Base-by-base conservation (phyloP, 2,797 vertebrate genomes). In the Naso thynnoides region DNA sequence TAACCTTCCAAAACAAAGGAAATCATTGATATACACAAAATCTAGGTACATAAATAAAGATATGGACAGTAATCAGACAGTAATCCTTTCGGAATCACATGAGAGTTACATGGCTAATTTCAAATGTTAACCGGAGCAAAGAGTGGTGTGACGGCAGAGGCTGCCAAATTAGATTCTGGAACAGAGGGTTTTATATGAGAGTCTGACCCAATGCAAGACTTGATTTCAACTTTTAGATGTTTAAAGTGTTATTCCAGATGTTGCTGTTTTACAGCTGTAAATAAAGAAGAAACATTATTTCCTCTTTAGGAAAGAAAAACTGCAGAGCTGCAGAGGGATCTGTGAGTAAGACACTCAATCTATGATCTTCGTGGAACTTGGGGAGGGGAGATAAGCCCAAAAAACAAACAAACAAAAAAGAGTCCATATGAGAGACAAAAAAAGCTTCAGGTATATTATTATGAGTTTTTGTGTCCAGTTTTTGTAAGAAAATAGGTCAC, bases 221-320 rank as follows among this genome's bases (percentile, higher is more conserved):
- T 27, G 6, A 59, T 15, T 73, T 42, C 11, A 66, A 31, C 41
- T 56, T 8, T 45, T 62, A 64, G 45, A 66, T n/a, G 4, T 49
- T 26, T 2, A 41, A 59, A 81, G 53, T 59, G 36, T 52, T 44
- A 33, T 21, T 50, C 29, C 62, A 50, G 33, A 70, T 23, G 14
- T 58, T 72, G 26, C 47, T 41, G 5, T 57, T 58, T n/a, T 39
- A 21, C 29, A 48, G 13, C 18, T 53, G 45, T 49, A 42, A 53
- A 33, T 47, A 26, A 39, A 53, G 18, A 73, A 67, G n/a, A 45
- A 39, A 2, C 36, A 4, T 14, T 15, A 13, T 55, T 54, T 66
- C 2, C 39, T 39, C 2, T 54, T 41, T 59, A 10, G 13, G 18
- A 38, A 39, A 38, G 56, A 23, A 23, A 8, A 69, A 42, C 14